Evolutionary conservation across 2,797 vertebrate species (phyloP).

Genomic region (Oryzias dopingdopingensis): DNA sequence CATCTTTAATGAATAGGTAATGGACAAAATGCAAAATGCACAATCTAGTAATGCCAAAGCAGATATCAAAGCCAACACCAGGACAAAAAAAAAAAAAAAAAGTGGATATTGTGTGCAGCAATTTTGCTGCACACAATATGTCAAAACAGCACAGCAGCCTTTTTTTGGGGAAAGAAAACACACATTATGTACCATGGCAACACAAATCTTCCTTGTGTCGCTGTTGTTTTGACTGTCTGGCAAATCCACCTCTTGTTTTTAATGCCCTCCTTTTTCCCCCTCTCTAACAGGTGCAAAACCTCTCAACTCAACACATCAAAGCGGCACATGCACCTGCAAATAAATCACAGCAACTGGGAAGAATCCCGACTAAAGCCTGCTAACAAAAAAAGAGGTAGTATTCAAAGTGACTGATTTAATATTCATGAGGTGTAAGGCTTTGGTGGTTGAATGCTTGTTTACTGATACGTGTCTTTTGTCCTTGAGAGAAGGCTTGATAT

Average conservation of each 20-base stretch:
- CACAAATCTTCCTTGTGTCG: conserved; percentile 58
- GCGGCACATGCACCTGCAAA: conserved; percentile 70
- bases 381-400: conserved; percentile 70
- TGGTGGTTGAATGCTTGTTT: conserved; percentile 73
- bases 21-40: conserved; percentile 81
- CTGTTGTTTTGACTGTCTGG: conserved; percentile 67
- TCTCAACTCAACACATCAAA: conserved; percentile 76
- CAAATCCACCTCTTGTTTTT: conserved; percentile 75
- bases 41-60: conserved; percentile 59
- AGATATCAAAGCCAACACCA: conserved; percentile 38
- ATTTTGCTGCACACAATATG: conserved; percentile 33
- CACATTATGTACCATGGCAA: conserved; percentile 69
- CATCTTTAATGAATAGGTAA: conserved; percentile 88
- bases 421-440: conserved; percentile 74
- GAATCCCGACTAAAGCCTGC: conserved; percentile 64
- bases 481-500: conserved; percentile 68
- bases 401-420: conserved; percentile 75
- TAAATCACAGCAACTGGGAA: conserved; percentile 73
- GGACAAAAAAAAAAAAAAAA: neutral
- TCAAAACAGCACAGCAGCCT: conserved; percentile 47
- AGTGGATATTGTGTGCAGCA: neutral
- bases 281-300: conserved; percentile 74
- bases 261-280: conserved; percentile 43
- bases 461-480: conserved; percentile 73
- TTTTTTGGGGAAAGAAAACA: conserved; percentile 33